phyloP scores from a whole-genome alignment of 2,797 vertebrate species.

The Cercopithecus hamlyni region DNA sequence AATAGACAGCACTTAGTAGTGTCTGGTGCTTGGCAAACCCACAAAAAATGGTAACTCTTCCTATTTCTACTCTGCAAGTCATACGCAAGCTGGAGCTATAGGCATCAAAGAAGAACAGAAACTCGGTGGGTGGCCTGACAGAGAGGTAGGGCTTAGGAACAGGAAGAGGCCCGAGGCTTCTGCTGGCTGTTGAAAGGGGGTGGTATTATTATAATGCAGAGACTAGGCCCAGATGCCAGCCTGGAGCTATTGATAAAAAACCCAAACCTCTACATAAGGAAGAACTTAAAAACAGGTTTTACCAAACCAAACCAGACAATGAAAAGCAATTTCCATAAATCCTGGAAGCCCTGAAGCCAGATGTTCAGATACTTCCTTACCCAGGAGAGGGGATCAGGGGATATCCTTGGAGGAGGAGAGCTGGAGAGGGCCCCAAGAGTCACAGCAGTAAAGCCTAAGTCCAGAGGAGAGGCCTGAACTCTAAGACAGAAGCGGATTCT shows the following conservation, averaged over 20 bases:
- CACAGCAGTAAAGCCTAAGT: neutral
- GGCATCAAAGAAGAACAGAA: conserved; percentile 31
- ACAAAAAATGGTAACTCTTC: conserved; percentile 17
- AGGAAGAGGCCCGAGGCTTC: conserved; percentile 49
- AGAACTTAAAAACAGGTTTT: conserved; percentile 16
- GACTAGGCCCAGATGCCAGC: neutral
- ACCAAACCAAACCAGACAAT: neutral
- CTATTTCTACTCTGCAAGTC: conserved; percentile 3
- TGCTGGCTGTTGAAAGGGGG: neutral
- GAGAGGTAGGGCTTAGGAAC: neutral
- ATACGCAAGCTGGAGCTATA: neutral
- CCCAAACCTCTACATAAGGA: conserved; percentile 5
- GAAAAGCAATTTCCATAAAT: conserved; percentile 40
- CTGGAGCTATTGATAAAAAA: conserved; percentile 16
- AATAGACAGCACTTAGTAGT: neutral
- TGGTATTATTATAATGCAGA: neutral
- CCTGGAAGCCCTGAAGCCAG: neutral
- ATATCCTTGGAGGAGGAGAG: neutral
- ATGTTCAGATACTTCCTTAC: neutral
- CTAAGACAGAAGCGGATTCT: neutral
- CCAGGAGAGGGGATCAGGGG: neutral
- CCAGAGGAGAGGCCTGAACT: conserved; percentile 38
- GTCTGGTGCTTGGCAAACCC: conserved; percentile 1
- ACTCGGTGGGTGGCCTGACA: neutral
- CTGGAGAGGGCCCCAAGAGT: neutral